Conservation (phyloP, 1,140 invertebrate species). For the Acromyrmex heyeri region DNA sequence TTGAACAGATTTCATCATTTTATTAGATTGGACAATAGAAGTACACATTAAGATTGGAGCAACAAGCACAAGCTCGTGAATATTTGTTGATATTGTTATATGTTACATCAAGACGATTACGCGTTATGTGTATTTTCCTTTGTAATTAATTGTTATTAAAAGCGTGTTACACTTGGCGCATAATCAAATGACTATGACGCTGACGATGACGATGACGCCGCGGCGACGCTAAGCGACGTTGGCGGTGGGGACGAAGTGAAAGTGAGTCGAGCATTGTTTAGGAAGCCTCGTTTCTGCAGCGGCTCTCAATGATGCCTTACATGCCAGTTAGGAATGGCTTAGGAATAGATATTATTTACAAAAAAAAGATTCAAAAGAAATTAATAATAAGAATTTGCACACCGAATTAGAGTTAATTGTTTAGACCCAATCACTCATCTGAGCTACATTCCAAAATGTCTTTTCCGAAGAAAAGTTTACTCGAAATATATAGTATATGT, state of each 20-base stretch:
- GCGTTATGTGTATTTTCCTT: constrained; percentile 45
- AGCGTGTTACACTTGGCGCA: constrained; percentile 60
- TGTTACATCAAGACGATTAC: constrained; percentile 27
- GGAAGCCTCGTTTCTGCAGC: constrained; percentile 84
- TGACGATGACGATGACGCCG: constrained; percentile 69
- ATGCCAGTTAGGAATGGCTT: not conserved
- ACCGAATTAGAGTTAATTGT: not conserved
- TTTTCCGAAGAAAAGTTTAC: too few relatives aligned
- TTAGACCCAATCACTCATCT: not conserved
- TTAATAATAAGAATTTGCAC: not conserved
- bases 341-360: not conserved
- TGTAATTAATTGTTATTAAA: constrained; percentile 67
- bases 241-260: constrained; percentile 83
- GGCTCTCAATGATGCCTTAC: constrained; percentile 78
- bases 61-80: not conserved
- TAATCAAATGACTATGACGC: constrained; percentile 68
- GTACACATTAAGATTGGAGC: not conserved
- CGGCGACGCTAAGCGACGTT: constrained; percentile 58
- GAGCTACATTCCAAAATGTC: too few relatives aligned
- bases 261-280: constrained; percentile 86
- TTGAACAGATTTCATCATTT: not conserved
- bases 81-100: not conserved
- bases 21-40: not conserved
- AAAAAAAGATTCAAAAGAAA: not conserved
- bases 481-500: too few relatives aligned